These are phyloP conservation scores for Poecilia picta DNA, from an alignment of 2,797 vertebrate genomes.

Conservation along the genomic window DNA sequence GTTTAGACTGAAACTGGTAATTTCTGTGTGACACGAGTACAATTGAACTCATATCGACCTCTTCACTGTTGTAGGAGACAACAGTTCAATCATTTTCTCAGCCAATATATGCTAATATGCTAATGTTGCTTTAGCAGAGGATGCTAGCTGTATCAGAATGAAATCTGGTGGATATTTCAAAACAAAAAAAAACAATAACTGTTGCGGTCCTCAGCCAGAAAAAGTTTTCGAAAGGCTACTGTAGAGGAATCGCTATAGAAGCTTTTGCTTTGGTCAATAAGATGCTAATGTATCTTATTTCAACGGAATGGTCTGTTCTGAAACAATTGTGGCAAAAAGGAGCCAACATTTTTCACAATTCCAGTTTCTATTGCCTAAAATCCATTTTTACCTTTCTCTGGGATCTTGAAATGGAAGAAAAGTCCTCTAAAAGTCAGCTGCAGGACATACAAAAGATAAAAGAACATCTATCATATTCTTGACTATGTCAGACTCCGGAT, in stretches of 20 bases:
- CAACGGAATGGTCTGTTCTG: not conserved
- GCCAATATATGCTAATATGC: not conserved
- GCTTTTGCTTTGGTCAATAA: not conserved
- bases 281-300: not conserved
- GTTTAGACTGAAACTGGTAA: too few relatives aligned
- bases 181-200: too few relatives aligned
- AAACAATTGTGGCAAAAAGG: not conserved
- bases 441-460: slow-evolving; percentile 85
- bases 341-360: not conserved
- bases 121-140: not conserved
- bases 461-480: slow-evolving; percentile 90
- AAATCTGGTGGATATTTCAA: too few relatives aligned
- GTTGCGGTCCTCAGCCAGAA: not conserved
- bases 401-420: too few relatives aligned
- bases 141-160: not conserved
- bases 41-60: too few relatives aligned
- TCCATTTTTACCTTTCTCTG: not conserved
- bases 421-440: too few relatives aligned
- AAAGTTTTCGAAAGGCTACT: not conserved
- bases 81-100: too few relatives aligned
- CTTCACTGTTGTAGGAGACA: too few relatives aligned
- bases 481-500: slow-evolving; percentile 87
- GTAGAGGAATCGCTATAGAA: not conserved
- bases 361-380: not conserved
- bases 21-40: too few relatives aligned